A percentile compares a stretch with the other conserved stretches of the same genome.
Conservation (phyloP, 2,888 invertebrate species). For the Scaeva pyrastri region DNA sequence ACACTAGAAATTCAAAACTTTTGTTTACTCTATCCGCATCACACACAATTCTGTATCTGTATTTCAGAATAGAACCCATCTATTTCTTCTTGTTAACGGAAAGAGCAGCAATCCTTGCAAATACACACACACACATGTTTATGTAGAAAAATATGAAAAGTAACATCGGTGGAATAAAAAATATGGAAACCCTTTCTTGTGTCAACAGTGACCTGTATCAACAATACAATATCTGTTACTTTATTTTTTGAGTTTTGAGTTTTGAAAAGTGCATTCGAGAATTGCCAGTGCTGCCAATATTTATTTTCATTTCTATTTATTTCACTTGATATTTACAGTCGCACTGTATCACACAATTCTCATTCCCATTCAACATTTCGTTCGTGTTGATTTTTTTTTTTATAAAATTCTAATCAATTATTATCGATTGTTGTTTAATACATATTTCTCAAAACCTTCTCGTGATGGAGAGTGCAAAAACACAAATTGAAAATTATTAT, state of each 20-base stretch:
- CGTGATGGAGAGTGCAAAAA: background rate
- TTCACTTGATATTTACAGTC: background rate
- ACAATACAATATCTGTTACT: constrained; percentile 4
- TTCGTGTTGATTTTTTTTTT: background rate
- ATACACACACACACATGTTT: no score
- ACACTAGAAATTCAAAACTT: constrained; percentile 4
- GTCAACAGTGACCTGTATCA: constrained; percentile 10
- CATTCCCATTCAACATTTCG: background rate
- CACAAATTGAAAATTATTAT: constrained; percentile 35
- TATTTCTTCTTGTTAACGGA: background rate
- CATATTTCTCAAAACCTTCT: background rate
- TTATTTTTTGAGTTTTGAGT: background rate
- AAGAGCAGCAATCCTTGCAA: background rate
- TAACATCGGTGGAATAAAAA: background rate
- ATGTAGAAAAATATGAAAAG: background rate
- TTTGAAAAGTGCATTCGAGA: background rate
- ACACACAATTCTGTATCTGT: background rate
- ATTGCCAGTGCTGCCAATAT: background rate
- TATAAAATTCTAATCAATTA: constrained; percentile 59
- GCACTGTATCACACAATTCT: background rate
- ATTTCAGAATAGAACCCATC: background rate
- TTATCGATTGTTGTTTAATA: constrained; percentile 44
- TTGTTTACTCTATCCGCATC: background rate
- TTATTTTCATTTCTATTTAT: constrained; percentile 10
- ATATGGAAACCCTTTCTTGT: background rate